Percentiles rank a stretch among this genome's conserved stretches.
These are phyloP conservation scores for Maniola hyperantus DNA, from an alignment of 2,888 invertebrate genomes.

Conservation along the genomic window DNA sequence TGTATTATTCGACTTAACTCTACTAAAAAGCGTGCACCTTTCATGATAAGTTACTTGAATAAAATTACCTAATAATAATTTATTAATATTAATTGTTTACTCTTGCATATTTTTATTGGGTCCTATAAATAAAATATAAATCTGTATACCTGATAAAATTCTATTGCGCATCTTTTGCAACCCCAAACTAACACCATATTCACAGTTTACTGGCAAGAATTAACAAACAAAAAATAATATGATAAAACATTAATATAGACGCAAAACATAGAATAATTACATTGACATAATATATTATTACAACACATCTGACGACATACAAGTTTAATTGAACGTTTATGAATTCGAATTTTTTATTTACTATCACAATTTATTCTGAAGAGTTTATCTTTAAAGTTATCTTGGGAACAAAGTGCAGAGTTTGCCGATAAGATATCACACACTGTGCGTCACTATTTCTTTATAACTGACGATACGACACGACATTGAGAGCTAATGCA, in stretches of 20 bases:
- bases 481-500: not conserved
- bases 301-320: slow-evolving; percentile 24
- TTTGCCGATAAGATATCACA: slow-evolving; percentile 46
- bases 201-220: slow-evolving; percentile 8
- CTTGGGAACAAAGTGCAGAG: slow-evolving; percentile 54
- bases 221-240: not conserved
- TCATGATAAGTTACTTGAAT: not conserved
- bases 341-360: slow-evolving; percentile 30
- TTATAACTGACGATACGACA: slow-evolving; percentile 25
- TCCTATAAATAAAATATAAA: not conserved
- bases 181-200: slow-evolving; percentile 34
- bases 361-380: slow-evolving; percentile 34
- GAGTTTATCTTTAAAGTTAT: slow-evolving; percentile 47
- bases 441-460: slow-evolving; percentile 27
- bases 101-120: not conserved
- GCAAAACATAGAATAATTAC: not conserved
- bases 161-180: slow-evolving; percentile 21
- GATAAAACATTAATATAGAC: not conserved
- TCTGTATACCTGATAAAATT: slow-evolving; percentile 37
- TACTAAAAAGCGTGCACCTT: not conserved
- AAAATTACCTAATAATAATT: not conserved
- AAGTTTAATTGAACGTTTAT: slow-evolving; percentile 17
- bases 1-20: too few relatives aligned
- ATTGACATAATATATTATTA: slow-evolving; percentile 2
- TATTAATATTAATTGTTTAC: not conserved